These are phyloP conservation scores for Pycnomerus fuliginosus DNA, from an alignment of 2,888 invertebrate species.

Conservation along the genomic window DNA sequence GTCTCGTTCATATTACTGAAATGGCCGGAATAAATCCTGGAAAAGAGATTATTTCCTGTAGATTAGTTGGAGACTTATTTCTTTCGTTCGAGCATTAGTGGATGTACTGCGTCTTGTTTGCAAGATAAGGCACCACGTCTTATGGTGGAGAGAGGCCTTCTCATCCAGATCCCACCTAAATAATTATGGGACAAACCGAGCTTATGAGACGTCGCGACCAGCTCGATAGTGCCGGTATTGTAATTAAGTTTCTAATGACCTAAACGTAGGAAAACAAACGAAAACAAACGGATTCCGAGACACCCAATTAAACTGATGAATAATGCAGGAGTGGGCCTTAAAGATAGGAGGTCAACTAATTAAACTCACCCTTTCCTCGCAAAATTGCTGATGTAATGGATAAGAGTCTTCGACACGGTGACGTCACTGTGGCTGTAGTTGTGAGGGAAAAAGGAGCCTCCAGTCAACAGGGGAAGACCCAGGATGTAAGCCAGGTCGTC, in stretches of 20 bases:
- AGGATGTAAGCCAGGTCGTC: slow-evolving; percentile 85
- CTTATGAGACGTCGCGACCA: slow-evolving; percentile 20
- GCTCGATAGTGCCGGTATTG: slow-evolving; percentile 12
- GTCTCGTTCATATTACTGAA: no score
- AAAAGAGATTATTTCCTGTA: slow-evolving; percentile 14
- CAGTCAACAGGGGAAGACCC: slow-evolving; percentile 72
- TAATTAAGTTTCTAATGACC: slow-evolving; percentile 16
- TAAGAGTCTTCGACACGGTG: slow-evolving; percentile 73
- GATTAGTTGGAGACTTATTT: slow-evolving; percentile 18
- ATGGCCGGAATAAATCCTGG: slow-evolving; percentile 7
- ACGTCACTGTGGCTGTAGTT: slow-evolving; percentile 80
- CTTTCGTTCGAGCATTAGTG: slow-evolving; percentile 15
- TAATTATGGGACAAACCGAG: slow-evolving; percentile 25
- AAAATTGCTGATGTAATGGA: slow-evolving; percentile 86
- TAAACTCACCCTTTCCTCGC: slow-evolving; percentile 81
- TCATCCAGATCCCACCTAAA: slow-evolving; percentile 19
- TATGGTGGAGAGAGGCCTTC: slow-evolving; percentile 19
- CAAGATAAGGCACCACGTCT: slow-evolving; percentile 13
- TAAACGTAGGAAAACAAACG: slow-evolving; percentile 7
- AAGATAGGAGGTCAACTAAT: no score
- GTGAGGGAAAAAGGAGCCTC: slow-evolving; percentile 65
- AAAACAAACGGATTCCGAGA: slow-evolving; percentile 7
- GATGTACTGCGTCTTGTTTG: slow-evolving; percentile 10
- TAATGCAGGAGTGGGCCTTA: slow-evolving; percentile 9
- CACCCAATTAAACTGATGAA: slow-evolving; percentile 14